Base-by-base conservation (phyloP, 2,888 invertebrate genomes). In the Eilema sororculum region DNA sequence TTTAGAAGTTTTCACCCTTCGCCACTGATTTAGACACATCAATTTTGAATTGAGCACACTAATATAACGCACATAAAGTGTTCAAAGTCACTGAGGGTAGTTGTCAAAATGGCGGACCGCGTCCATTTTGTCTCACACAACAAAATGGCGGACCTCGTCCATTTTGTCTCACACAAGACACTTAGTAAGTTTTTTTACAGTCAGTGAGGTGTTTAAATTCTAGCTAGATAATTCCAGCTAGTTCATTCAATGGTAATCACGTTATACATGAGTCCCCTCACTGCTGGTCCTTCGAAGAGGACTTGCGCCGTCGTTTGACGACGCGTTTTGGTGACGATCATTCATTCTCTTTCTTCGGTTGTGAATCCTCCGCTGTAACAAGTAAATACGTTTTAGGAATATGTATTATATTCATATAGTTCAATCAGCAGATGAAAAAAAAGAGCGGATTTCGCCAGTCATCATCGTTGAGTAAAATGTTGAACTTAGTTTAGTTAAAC, bases 281-380 rank as follows among this genome's bases (percentile, higher is more conserved):
- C 82, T 90, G 91, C 67, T 83, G 73, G 80, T 94, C 95, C 89
- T 94, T 93, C 71, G 91, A 77, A 2, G 93, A 88, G 86, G 94
- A 91, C 87, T 95, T 95, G 91, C 94, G 94, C 82, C 95, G 94
- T 84, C 95, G 86, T 74, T 95, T 95, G 82, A 94, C 94, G 92
- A 91, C 95, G 94, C 95, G 95, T 85, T 95, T 95, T 30, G 94
- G 93, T 86, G 95, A 91, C 85, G 90, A 95, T 95, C 95, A 95
- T 90, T 95, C 95, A 72, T 86, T 84, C 89, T 95, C 95, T 76
- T 95, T 95, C 86, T 95, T 95, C 59, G 78, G 87, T 75, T 91
- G 94, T 75, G 93, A 91, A 69, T 95, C 95, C 78, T 95, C 95
- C 73, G 86, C 94, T 93, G 88, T 56, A 87, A 87, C 72, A 72